Evolutionary conservation across 2,888 invertebrate genomes (phyloP).

Genomic region (Apamea sordens): DNA sequence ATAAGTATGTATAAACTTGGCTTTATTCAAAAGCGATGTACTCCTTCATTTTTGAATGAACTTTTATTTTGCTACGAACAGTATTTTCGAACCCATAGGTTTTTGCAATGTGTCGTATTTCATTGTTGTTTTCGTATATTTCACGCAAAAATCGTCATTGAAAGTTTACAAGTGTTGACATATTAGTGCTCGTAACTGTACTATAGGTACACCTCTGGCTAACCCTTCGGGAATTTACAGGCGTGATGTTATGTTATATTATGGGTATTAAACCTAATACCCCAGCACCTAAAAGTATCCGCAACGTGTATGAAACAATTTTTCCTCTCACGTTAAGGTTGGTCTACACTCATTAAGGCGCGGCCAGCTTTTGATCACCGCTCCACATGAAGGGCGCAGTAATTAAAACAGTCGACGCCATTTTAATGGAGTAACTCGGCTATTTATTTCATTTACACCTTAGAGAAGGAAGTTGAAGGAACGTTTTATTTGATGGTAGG

Average conservation of each 20-base stretch:
- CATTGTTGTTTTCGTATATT: no score
- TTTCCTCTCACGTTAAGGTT: conserved; percentile 35
- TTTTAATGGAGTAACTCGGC: conserved; percentile 29
- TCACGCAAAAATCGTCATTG: no score
- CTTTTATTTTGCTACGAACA: no score
- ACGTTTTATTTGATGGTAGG: neutral
- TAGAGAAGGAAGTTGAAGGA: neutral
- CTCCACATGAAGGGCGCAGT: conserved; percentile 35
- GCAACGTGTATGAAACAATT: conserved; percentile 29
- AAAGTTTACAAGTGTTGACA: no score
- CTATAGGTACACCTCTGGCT: no score
- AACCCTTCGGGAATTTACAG: neutral
- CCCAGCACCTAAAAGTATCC: neutral
- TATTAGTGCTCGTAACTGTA: no score
- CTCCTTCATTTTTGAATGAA: no score
- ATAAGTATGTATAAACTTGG: no score
- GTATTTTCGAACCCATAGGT: no score
- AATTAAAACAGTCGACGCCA: conserved; percentile 49
- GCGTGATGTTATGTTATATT: neutral
- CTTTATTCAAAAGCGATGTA: no score
- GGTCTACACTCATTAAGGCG: conserved; percentile 49
- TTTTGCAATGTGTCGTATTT: no score
- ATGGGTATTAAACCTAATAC: neutral
- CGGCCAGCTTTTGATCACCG: conserved; percentile 33
- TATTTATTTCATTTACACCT: conserved; percentile 13